A percentile compares a stretch with the other conserved stretches of the same genome.
Evolutionary conservation across 2,113 vertebrate species (phyloP).

Genomic region (Heliornis fulica): DNA sequence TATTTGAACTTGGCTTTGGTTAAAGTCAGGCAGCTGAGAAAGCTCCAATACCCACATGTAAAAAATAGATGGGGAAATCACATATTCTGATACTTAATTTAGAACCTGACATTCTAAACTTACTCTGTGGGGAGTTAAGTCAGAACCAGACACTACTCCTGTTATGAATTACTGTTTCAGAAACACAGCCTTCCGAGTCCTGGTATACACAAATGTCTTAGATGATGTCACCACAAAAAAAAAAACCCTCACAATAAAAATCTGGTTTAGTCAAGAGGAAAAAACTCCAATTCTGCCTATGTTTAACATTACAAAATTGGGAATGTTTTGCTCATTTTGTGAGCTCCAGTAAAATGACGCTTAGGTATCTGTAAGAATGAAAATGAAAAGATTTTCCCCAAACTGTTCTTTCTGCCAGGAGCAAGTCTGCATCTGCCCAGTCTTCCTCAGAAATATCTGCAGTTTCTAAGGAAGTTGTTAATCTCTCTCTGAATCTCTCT

Average conservation of each 20-base stretch:
- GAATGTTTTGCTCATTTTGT: neutral
- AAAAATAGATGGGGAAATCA: conserved; percentile 48
- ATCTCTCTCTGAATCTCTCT: neutral
- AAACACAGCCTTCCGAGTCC: neutral
- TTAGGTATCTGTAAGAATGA: neutral
- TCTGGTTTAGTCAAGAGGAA: neutral
- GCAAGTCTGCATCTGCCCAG: neutral
- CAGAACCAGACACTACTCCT: neutral
- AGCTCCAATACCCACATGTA: neutral
- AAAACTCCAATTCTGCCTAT: neutral
- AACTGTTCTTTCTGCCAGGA: neutral
- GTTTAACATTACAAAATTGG: neutral
- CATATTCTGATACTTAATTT: conserved; percentile 44
- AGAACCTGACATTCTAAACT: conserved; percentile 46
- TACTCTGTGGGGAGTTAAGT: neutral
- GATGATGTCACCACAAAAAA: neutral
- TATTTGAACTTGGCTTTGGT: conserved; percentile 4
- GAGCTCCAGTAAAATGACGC: neutral
- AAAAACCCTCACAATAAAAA: neutral
- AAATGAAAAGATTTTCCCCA: neutral
- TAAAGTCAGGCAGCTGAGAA: conserved; percentile 35
- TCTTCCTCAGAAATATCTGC: conserved; percentile 4
- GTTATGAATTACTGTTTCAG: neutral
- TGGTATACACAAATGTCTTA: neutral
- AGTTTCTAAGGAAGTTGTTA: conserved; percentile 15